A percentile compares a stretch with the other conserved stretches of the same genome.
phyloP scores from a whole-genome alignment of 2,888 invertebrate species.

The Ariolimax columbianus region DNA sequence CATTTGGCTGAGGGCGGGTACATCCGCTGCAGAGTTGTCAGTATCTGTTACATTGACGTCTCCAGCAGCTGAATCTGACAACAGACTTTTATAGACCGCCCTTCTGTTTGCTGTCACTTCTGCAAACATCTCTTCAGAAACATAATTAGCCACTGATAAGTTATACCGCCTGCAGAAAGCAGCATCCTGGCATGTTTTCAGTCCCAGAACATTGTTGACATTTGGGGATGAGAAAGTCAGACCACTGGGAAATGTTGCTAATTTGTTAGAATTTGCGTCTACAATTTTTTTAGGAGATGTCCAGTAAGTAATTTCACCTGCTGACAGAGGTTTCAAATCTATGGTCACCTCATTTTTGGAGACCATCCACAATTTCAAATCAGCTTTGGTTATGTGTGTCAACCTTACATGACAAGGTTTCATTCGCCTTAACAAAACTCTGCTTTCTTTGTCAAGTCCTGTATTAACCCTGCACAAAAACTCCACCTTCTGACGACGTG shows the following conservation, averaged over 20 bases:
- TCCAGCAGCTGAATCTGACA: conserved; percentile 58
- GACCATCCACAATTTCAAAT: conserved; percentile 62
- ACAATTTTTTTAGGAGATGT: conserved; percentile 44
- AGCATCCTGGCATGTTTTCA: conserved; percentile 59
- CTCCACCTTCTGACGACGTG: conserved; percentile 60
- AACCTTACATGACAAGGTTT: conserved; percentile 63
- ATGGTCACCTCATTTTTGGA: conserved; percentile 46
- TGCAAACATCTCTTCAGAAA: conserved; percentile 68
- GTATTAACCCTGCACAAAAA: conserved; percentile 64
- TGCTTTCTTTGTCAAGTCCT: conserved; percentile 65
- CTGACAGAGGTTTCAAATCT: conserved; percentile 46
- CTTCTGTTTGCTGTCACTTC: conserved; percentile 66
- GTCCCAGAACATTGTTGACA: conserved; percentile 66
- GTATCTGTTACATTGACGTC: background rate
- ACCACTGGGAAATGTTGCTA: conserved; percentile 64
- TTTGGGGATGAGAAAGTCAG: conserved; percentile 64
- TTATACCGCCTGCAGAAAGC: background rate
- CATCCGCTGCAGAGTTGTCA: background rate
- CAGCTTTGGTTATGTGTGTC: conserved; percentile 57
- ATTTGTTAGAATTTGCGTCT: background rate
- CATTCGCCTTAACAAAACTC: conserved; percentile 59
- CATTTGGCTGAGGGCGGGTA: background rate
- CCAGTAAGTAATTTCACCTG: conserved; percentile 49
- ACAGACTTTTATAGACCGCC: conserved; percentile 63
- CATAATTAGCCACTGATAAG: conserved; percentile 61